Evolutionary conservation across 2,888 invertebrate genomes (phyloP).

Genomic region (Ommatoiulus sabulosus): DNA sequence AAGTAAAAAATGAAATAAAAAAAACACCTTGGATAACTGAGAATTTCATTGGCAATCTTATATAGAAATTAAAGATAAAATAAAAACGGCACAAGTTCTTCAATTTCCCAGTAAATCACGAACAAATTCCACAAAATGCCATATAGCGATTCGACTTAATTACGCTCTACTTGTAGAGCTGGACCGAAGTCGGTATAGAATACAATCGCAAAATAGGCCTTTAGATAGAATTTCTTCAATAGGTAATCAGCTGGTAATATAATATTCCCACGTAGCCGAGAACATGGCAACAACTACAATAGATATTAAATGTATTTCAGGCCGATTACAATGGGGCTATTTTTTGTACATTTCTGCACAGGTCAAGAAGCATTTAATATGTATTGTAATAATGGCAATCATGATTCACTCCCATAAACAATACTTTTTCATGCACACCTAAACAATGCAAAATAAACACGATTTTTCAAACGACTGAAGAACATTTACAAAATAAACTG

Average conservation of each 20-base stretch:
- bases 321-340: constrained; percentile 40
- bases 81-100: background rate
- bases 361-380: constrained; percentile 38
- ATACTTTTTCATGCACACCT: constrained; percentile 1
- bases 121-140: background rate
- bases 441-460: constrained; percentile 43
- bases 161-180: background rate
- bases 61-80: background rate
- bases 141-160: background rate
- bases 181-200: background rate
- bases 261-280: constrained; percentile 4
- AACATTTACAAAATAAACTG: background rate
- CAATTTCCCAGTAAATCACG: background rate
- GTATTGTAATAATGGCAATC: constrained; percentile 40
- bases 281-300: constrained; percentile 15
- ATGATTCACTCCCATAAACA: constrained; percentile 31
- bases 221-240: background rate
- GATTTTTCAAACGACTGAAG: background rate
- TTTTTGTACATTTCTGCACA: constrained; percentile 23
- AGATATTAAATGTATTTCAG: constrained; percentile 15
- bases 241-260: constrained; percentile 15
- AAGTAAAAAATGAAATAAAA: background rate
- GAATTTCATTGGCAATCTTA: background rate
- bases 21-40: background rate
- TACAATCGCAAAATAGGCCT: background rate